Conservation (phyloP, 2,113 vertebrate genomes). For the Myxocyprinus asiaticus region DNA sequence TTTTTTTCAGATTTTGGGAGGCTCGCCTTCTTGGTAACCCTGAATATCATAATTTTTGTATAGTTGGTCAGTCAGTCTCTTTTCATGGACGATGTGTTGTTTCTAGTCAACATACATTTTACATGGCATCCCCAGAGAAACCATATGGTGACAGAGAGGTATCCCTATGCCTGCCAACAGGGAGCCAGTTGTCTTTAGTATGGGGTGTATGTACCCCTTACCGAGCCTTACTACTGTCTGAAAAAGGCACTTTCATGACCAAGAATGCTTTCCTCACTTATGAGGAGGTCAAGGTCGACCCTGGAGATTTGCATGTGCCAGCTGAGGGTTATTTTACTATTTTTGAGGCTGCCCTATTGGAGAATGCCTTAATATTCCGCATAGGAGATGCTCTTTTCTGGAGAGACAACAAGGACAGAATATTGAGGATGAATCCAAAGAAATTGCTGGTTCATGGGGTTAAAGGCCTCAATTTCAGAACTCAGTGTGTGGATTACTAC, state of each 20-base stretch:
- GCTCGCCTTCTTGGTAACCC: background rate
- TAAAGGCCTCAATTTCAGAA: constrained; percentile 5
- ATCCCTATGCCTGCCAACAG: constrained; percentile 1
- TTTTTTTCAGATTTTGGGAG: constrained; percentile 13
- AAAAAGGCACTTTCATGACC: background rate
- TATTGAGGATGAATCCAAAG: background rate
- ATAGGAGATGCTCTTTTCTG: constrained; percentile 16
- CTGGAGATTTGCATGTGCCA: background rate
- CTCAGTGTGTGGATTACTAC: constrained; percentile 9
- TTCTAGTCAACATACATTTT: background rate
- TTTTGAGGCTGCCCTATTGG: constrained; percentile 19
- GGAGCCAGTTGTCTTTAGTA: background rate
- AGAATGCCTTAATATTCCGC: constrained; percentile 15
- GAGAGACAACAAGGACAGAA: background rate
- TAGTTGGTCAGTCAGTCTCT: constrained; percentile 7
- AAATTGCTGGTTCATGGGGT: background rate
- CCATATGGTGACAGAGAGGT: background rate
- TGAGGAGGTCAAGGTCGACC: constrained; percentile 29
- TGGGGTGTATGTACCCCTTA: constrained; percentile 8
- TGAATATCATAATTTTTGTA: background rate
- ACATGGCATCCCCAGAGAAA: background rate
- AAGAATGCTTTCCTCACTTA: background rate
- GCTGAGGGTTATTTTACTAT: constrained; percentile 20
- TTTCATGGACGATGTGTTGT: constrained; percentile 21
- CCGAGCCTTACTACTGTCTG: constrained; percentile 17